Percentiles rank a stretch among this genome's conserved stretches.
These are phyloP conservation scores for Hyaena hyaena DNA, from an alignment of 2,113 vertebrate genomes.

Conservation along the genomic window DNA sequence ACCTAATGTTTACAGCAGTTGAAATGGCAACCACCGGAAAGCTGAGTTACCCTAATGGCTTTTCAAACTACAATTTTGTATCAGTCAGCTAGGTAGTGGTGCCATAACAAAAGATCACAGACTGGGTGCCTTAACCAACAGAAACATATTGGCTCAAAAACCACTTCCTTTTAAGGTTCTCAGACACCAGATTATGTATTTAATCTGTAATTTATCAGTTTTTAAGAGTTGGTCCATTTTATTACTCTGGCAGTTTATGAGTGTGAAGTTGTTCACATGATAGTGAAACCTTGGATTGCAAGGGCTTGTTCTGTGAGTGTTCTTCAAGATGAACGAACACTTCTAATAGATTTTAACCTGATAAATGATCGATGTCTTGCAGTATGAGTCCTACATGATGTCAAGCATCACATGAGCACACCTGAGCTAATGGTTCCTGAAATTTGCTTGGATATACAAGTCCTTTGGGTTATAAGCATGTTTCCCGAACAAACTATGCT, in stretches of 20 bases:
- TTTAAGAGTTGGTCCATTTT: not conserved
- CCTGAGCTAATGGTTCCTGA: no score
- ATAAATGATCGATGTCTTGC: no score
- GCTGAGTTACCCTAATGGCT: not conserved
- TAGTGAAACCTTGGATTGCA: no score
- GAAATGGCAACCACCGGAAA: not conserved
- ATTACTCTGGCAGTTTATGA: not conserved
- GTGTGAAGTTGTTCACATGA: not conserved
- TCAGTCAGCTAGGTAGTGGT: not conserved
- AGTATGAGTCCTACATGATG: no score
- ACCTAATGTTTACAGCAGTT: not conserved
- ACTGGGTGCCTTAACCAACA: not conserved
- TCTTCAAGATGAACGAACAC: no score
- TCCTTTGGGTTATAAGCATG: no score
- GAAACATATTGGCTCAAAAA: not conserved
- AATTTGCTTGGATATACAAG: no score
- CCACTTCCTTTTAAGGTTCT: not conserved
- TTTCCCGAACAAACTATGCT: no score
- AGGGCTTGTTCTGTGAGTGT: no score
- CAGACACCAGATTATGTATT: not conserved
- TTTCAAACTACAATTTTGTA: not conserved
- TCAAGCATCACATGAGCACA: no score
- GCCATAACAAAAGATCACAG: not conserved
- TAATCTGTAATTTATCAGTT: not conserved
- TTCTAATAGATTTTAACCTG: no score